A percentile compares a stretch with the other conserved stretches of the same genome.
Evolutionary conservation across 2,113 vertebrate species (phyloP).

Genomic region (Anser brachyrhynchus): DNA sequence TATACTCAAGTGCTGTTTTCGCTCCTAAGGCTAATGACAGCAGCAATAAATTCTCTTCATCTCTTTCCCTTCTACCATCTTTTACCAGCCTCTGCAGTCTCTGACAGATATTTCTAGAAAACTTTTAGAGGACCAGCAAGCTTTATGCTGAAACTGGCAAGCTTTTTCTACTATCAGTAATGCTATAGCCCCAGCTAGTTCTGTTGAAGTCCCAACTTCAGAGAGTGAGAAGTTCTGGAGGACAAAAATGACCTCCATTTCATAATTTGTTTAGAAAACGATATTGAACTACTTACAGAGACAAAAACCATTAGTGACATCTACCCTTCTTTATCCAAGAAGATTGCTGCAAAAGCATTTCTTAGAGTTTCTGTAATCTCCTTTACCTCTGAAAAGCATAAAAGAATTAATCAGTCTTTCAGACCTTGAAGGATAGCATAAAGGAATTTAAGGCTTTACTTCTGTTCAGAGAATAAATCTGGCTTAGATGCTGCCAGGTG

Average conservation of each 20-base stretch:
- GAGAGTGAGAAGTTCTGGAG: background rate
- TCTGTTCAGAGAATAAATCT: background rate
- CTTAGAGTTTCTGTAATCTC: background rate
- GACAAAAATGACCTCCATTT: background rate
- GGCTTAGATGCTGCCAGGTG: background rate
- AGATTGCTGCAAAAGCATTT: background rate
- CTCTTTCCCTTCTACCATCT: background rate
- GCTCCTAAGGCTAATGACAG: background rate
- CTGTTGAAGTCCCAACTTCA: background rate
- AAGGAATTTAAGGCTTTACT: background rate
- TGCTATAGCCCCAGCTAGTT: background rate
- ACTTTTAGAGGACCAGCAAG: background rate
- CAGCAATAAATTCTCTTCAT: background rate
- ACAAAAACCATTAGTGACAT: background rate
- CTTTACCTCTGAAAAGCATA: background rate
- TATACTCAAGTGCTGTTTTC: background rate
- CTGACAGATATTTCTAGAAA: background rate
- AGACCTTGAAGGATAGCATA: background rate
- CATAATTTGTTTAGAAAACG: background rate
- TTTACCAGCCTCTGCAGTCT: background rate
- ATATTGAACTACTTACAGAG: background rate
- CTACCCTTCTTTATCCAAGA: background rate
- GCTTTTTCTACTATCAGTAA: background rate
- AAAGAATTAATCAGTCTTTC: background rate
- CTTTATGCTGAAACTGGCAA: background rate